Conservation (phyloP, 2,888 invertebrate species). For the Cataglyphis rosenhaueri region DNA sequence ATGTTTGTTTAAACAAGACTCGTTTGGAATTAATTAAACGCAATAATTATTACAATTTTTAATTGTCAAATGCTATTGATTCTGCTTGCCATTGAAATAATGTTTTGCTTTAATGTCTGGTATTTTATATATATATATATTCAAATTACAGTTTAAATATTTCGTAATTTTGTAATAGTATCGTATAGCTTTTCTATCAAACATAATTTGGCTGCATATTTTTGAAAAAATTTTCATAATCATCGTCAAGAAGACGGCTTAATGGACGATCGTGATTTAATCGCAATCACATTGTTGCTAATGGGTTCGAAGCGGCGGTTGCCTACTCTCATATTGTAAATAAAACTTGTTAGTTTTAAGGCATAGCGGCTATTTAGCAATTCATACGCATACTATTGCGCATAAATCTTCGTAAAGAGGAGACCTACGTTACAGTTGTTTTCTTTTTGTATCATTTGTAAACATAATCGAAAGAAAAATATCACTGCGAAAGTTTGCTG, state of each 20-base stretch:
- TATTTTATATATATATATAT: not conserved
- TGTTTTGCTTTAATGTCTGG: not conserved
- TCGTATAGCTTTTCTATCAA: conserved; percentile 17
- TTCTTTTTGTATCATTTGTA: conserved; percentile 71
- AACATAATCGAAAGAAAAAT: conserved; percentile 70
- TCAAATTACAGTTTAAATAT: not conserved
- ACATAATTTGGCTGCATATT: not conserved
- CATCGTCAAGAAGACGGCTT: not conserved
- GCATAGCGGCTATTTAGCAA: conserved; percentile 65
- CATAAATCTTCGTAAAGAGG: conserved; percentile 57
- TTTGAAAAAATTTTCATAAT: not conserved
- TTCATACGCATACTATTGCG: conserved; percentile 60
- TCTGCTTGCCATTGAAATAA: not conserved
- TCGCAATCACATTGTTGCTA: conserved; percentile 49
- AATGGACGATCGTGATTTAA: not conserved
- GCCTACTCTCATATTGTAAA: conserved; percentile 70
- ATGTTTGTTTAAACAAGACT: not conserved
- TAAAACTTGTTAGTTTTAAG: conserved; percentile 71
- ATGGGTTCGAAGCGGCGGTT: conserved; percentile 59
- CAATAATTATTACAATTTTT: not conserved
- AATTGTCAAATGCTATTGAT: not conserved
- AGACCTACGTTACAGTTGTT: conserved; percentile 73
- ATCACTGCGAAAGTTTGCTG: conserved; percentile 51
- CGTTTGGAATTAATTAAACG: not conserved
- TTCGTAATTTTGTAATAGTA: conserved; percentile 37